phyloP scores from a whole-genome alignment of 2,888 invertebrate species.

The Sarcophaga carnaria region DNA sequence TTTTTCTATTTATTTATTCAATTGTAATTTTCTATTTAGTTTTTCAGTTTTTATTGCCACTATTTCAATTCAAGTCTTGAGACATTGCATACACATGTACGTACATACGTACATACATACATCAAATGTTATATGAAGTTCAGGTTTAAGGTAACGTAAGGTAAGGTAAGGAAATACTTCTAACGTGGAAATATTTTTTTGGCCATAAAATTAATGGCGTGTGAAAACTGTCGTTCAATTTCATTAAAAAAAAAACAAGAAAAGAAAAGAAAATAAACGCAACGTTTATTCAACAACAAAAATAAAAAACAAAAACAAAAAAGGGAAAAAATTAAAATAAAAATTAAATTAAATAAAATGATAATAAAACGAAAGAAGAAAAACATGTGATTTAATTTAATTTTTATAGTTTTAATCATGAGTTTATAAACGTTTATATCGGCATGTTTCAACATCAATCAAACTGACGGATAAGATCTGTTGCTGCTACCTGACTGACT shows the following conservation, averaged over 20 bases:
- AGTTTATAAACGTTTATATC: slow-evolving; percentile 32
- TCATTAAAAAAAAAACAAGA: slow-evolving; percentile 12
- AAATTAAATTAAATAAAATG: too few relatives aligned
- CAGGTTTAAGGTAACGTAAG: slow-evolving; percentile 39
- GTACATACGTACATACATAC: too few relatives aligned
- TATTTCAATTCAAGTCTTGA: background rate
- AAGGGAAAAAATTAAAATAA: too few relatives aligned
- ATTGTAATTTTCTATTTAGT: slow-evolving; percentile 45
- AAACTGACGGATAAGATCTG: slow-evolving; percentile 31
- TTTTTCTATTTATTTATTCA: slow-evolving; percentile 33
- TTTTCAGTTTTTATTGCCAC: slow-evolving; percentile 39
- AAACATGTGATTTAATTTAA: too few relatives aligned
- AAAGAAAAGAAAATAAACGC: background rate
- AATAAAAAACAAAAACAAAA: slow-evolving; percentile 20
- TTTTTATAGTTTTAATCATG: slow-evolving; percentile 22
- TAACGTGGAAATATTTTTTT: slow-evolving; percentile 11
- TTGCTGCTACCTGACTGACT: slow-evolving; percentile 15
- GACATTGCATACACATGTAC: too few relatives aligned
- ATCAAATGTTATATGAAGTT: background rate
- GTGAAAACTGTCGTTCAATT: slow-evolving; percentile 60
- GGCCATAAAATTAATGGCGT: slow-evolving; percentile 65
- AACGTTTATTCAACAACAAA: background rate
- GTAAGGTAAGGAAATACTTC: background rate
- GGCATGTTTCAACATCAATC: slow-evolving; percentile 42
- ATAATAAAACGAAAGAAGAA: too few relatives aligned